A percentile compares a stretch with the other conserved stretches of the same genome.
Evolutionary conservation across 2,888 invertebrate genomes (phyloP).

Genomic region (Colletes collaris): DNA sequence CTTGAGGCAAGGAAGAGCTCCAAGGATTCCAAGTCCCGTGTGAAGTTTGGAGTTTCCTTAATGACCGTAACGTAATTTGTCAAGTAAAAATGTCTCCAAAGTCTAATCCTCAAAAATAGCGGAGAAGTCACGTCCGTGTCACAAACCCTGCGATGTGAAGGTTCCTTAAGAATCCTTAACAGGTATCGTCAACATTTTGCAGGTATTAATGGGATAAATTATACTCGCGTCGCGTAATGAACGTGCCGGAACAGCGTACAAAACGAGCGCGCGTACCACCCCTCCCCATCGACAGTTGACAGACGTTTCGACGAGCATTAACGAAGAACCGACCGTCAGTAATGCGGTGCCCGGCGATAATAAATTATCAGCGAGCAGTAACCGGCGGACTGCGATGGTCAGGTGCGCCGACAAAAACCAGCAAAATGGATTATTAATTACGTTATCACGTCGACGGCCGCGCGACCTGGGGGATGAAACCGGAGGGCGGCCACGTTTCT

Average conservation of each 20-base stretch:
- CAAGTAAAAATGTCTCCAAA: too few species aligned
- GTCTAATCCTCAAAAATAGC: too few species aligned
- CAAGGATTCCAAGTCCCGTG: too few species aligned
- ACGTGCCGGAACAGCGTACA: conserved; percentile 5
- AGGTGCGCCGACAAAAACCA: conserved; percentile 69
- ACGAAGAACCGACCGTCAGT: conserved; percentile 58
- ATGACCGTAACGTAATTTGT: too few species aligned
- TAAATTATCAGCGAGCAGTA: conserved; percentile 74
- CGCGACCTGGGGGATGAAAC: conserved; percentile 8
- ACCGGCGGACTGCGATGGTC: conserved; percentile 66
- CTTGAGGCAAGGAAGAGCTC: too few species aligned
- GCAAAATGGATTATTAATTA: conserved; percentile 80
- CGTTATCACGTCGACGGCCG: conserved; percentile 62
- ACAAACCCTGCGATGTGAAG: too few species aligned
- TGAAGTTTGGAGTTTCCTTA: too few species aligned
- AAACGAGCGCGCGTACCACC: conserved; percentile 1
- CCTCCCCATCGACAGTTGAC: conserved; percentile 51
- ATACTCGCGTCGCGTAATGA: neutral
- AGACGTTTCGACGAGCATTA: conserved; percentile 52
- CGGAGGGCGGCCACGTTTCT: conserved; percentile 19
- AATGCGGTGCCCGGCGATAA: conserved; percentile 73
- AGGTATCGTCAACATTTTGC: conserved; percentile 4
- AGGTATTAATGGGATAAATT: conserved; percentile 11
- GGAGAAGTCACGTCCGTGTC: too few species aligned
- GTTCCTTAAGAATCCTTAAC: too few species aligned